Conservation (phyloP, 2,888 invertebrate species). For the Congeria kusceri region DNA sequence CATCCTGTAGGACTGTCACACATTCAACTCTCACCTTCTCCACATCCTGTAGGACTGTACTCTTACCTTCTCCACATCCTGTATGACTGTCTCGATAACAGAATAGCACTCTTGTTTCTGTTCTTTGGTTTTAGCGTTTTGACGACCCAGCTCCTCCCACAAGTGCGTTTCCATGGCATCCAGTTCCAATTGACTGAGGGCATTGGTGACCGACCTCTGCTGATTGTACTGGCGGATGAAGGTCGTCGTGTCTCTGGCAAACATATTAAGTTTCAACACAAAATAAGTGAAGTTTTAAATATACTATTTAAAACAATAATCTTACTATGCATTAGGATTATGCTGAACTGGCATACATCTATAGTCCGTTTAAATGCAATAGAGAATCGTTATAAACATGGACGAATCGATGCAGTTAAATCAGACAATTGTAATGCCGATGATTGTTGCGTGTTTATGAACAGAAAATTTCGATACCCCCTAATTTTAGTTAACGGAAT, state of each 20-base stretch:
- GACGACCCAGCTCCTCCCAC: slow-evolving; percentile 75
- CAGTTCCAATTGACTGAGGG: slow-evolving; percentile 77
- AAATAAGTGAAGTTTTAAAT: too few species aligned
- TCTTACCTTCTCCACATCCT: slow-evolving; percentile 72
- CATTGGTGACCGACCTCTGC: slow-evolving; percentile 74
- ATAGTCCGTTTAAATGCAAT: too few species aligned
- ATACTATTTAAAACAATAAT: too few species aligned
- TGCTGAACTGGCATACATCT: too few species aligned
- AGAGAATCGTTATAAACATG: too few species aligned
- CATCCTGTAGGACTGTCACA: too few species aligned
- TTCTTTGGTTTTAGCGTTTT: slow-evolving; percentile 75
- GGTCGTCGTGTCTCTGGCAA: slow-evolving; percentile 72
- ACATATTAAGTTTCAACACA: background rate
- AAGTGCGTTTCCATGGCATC: slow-evolving; percentile 80
- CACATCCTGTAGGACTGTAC: slow-evolving; percentile 67
- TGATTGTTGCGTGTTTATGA: too few species aligned
- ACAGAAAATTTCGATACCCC: too few species aligned
- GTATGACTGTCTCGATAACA: slow-evolving; percentile 69
- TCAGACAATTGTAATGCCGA: too few species aligned
- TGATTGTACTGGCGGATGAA: slow-evolving; percentile 77
- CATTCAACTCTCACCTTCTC: slow-evolving; percentile 69
- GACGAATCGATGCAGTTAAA: too few species aligned
- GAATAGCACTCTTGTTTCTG: slow-evolving; percentile 73
- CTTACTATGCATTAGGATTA: too few species aligned
- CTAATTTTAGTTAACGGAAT: too few species aligned